Percentiles rank a stretch among this genome's conserved stretches.
phyloP scores from a whole-genome alignment of 2,888 invertebrate species.

The Agonopterix alstromeriana region DNA sequence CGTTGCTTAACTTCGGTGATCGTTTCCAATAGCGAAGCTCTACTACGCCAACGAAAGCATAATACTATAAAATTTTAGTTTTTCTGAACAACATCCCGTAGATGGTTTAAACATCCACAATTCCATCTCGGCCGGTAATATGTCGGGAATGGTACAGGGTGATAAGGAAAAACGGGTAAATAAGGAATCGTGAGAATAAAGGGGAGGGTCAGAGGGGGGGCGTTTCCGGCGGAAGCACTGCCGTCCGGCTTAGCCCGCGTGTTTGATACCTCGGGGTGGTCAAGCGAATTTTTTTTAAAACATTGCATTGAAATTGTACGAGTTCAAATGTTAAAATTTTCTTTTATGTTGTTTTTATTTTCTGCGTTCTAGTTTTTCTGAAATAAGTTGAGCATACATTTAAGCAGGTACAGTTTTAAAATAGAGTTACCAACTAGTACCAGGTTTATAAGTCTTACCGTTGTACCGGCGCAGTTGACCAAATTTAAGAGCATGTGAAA shows the following conservation, averaged over 20 bases:
- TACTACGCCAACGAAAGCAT: too few relatives aligned
- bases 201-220: constrained; percentile 18
- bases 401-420: too few relatives aligned
- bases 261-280: constrained; percentile 31
- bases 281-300: constrained; percentile 32
- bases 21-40: too few relatives aligned
- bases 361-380: too few relatives aligned
- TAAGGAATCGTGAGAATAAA: constrained; percentile 50
- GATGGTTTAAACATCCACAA: constrained; percentile 40
- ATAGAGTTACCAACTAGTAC: too few relatives aligned
- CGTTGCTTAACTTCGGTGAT: too few relatives aligned
- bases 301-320: constrained; percentile 18
- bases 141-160: constrained; percentile 63
- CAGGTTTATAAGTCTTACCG: too few relatives aligned
- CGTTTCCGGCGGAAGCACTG: constrained; percentile 47
- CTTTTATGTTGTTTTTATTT: not conserved
- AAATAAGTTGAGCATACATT: too few relatives aligned
- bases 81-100: not conserved
- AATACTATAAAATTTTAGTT: not conserved
- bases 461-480: too few relatives aligned
- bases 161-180: constrained; percentile 74
- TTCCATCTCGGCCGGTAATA: constrained; percentile 55
- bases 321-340: not conserved
- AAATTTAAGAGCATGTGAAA: too few relatives aligned
- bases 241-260: constrained; percentile 32